These are phyloP conservation scores for Scopus umbretta DNA, from an alignment of 2,113 vertebrate species.

Conservation along the genomic window DNA sequence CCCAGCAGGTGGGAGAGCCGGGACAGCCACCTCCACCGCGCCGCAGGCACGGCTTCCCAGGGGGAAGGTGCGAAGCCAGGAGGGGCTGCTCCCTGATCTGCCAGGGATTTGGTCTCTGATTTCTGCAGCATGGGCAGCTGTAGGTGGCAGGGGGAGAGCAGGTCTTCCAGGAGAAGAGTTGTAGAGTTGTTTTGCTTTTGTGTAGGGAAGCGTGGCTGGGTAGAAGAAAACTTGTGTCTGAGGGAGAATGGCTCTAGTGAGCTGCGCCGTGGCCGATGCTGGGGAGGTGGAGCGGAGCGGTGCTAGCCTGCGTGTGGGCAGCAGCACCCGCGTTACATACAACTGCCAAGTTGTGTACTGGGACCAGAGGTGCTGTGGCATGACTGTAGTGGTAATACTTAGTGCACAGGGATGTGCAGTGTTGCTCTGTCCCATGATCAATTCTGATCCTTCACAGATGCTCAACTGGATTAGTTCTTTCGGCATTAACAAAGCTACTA, in stretches of 20 bases:
- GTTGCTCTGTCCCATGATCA: background rate
- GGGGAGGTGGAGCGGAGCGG: accelerated
- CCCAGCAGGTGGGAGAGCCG: background rate
- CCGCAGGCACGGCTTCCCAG: accelerated
- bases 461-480: background rate
- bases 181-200: background rate
- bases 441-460: background rate
- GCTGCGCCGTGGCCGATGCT: accelerated
- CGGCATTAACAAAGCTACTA: background rate
- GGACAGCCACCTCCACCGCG: accelerated
- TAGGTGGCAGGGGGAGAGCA: background rate
- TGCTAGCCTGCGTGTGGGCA: accelerated
- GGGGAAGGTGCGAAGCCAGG: background rate
- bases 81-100: background rate
- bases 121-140: background rate
- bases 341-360: background rate
- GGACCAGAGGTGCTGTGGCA: background rate
- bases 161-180: accelerated
- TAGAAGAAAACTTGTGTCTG: background rate
- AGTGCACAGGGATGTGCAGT: no score
- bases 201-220: background rate
- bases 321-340: accelerated
- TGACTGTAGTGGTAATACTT: background rate
- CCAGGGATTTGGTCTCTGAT: accelerated
- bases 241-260: background rate